Evolutionary conservation across 2,113 vertebrate species (phyloP), one percentile per base, ranked within the genome.

Genomic region (Myotis lucifugus): DNA sequence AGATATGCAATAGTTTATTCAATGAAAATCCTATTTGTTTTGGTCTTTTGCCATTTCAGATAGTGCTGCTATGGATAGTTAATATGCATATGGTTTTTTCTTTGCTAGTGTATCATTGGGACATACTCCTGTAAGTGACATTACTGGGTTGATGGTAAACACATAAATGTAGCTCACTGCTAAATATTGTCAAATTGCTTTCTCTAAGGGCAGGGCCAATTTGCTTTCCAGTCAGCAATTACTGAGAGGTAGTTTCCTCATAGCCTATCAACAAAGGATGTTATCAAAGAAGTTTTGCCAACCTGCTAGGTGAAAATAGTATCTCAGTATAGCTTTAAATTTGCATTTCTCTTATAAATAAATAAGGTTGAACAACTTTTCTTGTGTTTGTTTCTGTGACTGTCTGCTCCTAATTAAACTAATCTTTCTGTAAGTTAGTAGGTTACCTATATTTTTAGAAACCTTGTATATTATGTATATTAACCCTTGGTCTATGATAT

Each of bases 21-120:
- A 46, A 37, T 46, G 83, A 77, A 96, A 90, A 85, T 92, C 11
- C 59, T 90, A 0, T 69, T 69, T 61, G 19, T 74, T 93, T 84
- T 69, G 69, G 21, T 78, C 27, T 93, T 86, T 87, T 78, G 52
- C 17, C 66, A n/a, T 90, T 92, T n/a, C 5, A 92, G 18, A 61
- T 77, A 67, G 48, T 76, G 29, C 18, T 74, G 4, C 74, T 76
- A 50, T 19, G 50, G 73, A n/a, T 84, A 92, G 29, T 77, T 77
- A 13, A 76, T 96, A n/a, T 18, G 6, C 11, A 19, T 82, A n/a
- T 48, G 17, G 7, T 69, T 85, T 86, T 85, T 83, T 94, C 74
- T 91, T 90, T 95, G 27, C 8, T 81, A 72, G 10, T 95, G 14
- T 89, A 17, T 64, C 29, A 90, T 92, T 94, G 34, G 72, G 25